These are phyloP conservation scores for Cotesia glomerata DNA, from an alignment of 1,140 invertebrate genomes.

Conservation along the genomic window DNA sequence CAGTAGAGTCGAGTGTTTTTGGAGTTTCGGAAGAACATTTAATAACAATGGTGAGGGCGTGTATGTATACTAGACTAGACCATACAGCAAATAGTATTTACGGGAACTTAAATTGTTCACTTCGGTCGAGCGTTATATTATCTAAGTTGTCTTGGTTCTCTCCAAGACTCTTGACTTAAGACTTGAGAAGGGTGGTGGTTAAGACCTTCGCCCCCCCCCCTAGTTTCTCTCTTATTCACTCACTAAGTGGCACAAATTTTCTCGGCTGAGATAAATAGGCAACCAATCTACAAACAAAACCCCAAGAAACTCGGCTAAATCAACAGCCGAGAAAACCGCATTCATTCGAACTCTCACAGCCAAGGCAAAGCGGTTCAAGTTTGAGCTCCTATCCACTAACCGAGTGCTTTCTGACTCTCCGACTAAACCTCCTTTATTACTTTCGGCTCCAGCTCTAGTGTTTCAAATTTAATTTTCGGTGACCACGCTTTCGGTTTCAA, in stretches of 20 bases:
- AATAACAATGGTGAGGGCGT: background rate
- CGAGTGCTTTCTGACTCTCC: too few species aligned
- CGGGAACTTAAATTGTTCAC: constrained; percentile 1
- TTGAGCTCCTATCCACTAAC: too few species aligned
- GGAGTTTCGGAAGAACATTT: too few species aligned
- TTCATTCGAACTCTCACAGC: constrained; percentile 12
- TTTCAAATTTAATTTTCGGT: background rate
- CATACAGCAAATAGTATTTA: constrained; percentile 2
- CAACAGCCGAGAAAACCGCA: constrained; percentile 28
- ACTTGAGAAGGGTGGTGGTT: background rate
- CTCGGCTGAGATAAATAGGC: constrained; percentile 36
- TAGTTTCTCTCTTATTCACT: constrained; percentile 19
- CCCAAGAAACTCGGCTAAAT: constrained; percentile 37
- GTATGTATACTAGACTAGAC: background rate
- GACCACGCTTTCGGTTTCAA: background rate
- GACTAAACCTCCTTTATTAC: background rate
- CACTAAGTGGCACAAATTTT: constrained; percentile 41
- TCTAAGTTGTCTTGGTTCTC: background rate
- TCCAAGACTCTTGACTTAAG: constrained; percentile 2
- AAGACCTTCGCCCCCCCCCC: background rate
- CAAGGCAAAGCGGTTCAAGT: background rate
- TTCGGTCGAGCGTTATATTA: background rate
- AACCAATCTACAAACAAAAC: constrained; percentile 35
- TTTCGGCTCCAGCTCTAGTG: background rate
- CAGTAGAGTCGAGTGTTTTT: too few species aligned